Percentiles rank a stretch among this genome's conserved stretches.
Evolutionary conservation across 1,140 invertebrate species (phyloP).

Genomic region (Chironomus tepperi): DNA sequence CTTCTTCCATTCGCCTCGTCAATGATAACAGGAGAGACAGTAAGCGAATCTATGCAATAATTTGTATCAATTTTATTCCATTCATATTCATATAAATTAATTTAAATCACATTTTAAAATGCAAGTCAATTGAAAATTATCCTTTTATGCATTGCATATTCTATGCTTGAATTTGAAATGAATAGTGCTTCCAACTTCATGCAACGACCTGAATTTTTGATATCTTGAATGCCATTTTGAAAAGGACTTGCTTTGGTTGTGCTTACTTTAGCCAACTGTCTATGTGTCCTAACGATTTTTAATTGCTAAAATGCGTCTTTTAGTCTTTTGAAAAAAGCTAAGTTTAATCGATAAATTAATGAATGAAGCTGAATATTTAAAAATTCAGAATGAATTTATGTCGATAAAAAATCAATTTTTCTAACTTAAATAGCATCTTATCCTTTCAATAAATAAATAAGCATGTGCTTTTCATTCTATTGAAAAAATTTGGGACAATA

Average conservation of each 20-base stretch:
- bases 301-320: no score
- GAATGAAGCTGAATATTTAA: not conserved
- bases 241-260: no score
- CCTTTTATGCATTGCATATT: not conserved
- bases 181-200: no score
- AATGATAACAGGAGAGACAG: not conserved
- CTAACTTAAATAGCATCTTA: no score
- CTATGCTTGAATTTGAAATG: not conserved
- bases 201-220: no score
- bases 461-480: not conserved
- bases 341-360: not conserved
- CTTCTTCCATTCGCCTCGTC: not conserved
- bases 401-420: not conserved
- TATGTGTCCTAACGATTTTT: no score
- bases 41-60: slow-evolving; percentile 3
- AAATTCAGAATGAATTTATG: not conserved
- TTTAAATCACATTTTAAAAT: not conserved
- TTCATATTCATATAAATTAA: slow-evolving; percentile 3
- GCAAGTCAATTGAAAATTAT: slow-evolving; percentile 2
- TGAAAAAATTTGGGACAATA: slow-evolving; percentile 8
- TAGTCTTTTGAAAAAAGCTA: not conserved
- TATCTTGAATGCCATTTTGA: no score
- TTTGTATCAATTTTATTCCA: slow-evolving; percentile 9
- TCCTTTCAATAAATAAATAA: not conserved
- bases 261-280: no score